Evolutionary conservation across 2,888 invertebrate species (phyloP), one percentile per base, ranked within the genome.

Genomic region (Monopis laevigella): DNA sequence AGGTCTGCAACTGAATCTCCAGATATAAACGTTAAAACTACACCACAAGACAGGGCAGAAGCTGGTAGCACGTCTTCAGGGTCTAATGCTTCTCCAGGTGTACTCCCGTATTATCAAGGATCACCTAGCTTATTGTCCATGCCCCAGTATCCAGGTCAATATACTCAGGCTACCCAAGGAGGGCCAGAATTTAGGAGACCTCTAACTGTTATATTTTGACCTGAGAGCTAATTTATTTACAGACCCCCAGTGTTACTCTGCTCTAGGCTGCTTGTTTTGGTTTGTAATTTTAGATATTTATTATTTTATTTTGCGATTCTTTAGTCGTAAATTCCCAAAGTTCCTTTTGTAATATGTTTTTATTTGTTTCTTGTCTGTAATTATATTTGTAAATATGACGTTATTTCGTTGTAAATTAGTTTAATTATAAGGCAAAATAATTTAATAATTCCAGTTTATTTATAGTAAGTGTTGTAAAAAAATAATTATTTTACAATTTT

Each of bases 131-230:
- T 86, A 27, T 64, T 87, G n/a, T 82, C 83, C 16, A 86, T 88
- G 85, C 83, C 86, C 0, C 88, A 88, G 52, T 88, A 88, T 53
- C 83, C 86, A 0, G 81, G 81, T 0, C 82, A 82, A 51, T 86
- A 86, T 45, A 75, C 84, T 1, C 80, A 83, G 40, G 59, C 80
- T 2, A 61, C 84, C 1, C 84, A 86, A 58, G 77, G 82, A 3
- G 86, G 86, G 19, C 78, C 85, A 32, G 90, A 90, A 62, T 89
- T 89, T 62, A 75, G 90, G 53, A 82, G 90, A 60, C 90, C 90
- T 1, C 68, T 90, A 12, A 88, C 90, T 38, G 90, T 90, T 54
- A 88, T 90, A 84, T 90, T 90, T 83, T 91, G 90, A 90, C 89
- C 88, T 83, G 88, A 88, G 58, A 30, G 27, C 27, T 44, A 48